These are phyloP conservation scores for Zosterops borbonicus DNA, from an alignment of 2,113 vertebrate species.

Conservation along the genomic window DNA sequence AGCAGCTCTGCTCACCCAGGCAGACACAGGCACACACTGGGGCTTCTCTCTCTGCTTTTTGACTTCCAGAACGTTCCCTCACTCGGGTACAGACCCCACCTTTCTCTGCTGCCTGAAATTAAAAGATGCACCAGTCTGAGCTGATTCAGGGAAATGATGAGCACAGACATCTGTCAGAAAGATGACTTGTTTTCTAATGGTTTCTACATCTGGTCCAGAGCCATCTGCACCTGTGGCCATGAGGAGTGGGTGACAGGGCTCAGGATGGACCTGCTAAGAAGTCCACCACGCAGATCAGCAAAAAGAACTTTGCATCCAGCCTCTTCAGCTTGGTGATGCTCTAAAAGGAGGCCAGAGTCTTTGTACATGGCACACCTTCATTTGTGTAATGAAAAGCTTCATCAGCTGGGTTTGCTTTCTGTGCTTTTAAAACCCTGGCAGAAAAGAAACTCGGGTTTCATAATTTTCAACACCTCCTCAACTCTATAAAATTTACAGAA, in stretches of 20 bases:
- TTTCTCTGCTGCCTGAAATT: neutral
- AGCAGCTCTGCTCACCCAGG: neutral
- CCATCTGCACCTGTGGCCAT: neutral
- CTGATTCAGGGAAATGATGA: neutral
- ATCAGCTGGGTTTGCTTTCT: neutral
- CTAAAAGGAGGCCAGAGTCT: neutral
- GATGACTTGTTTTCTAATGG: neutral
- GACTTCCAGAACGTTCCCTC: neutral
- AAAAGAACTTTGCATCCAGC: neutral
- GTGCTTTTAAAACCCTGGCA: neutral
- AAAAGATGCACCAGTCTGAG: neutral
- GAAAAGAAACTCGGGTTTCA: neutral
- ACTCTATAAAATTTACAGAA: neutral
- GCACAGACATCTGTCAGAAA: neutral
- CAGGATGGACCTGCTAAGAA: neutral
- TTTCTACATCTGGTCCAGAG: neutral
- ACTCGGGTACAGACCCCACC: neutral
- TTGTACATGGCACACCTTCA: neutral
- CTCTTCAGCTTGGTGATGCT: neutral
- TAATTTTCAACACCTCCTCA: neutral
- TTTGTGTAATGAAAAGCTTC: neutral
- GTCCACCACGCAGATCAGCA: neutral
- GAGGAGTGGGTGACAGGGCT: neutral
- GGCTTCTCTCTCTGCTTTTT: neutral
- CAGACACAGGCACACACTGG: neutral